Evolutionary conservation across 2,888 invertebrate species (phyloP), one percentile per base, ranked within the genome.

Genomic region (Pheosia tremula): DNA sequence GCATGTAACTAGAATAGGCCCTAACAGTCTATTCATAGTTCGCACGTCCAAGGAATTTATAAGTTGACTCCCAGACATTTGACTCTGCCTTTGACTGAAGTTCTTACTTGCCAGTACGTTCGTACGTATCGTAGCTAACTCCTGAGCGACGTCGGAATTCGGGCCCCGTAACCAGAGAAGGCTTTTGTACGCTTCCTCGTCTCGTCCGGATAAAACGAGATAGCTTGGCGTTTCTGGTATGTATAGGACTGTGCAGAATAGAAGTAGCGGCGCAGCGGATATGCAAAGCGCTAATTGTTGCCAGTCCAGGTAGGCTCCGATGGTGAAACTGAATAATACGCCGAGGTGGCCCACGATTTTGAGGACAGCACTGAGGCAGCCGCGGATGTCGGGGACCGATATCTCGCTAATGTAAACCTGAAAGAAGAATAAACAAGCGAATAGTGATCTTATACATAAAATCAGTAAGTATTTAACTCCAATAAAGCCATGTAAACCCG

Each of bases 391-490:
- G 3, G 97, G 97, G 37, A 97, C 96, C 39, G 98, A 96, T 80
- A 98, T 97, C 92, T 98, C 98, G 81, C 97, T 97, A 80, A 98
- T 96, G 94, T 98, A 98, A 36, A 98, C 97, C 96, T 94, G 95
- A 74, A 90, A 90, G 61, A 47, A 54, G 60, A 73, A 53, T 39
- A 45, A 57, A 36, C 8, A 36, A 36, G 11, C 11, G 13, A 11
- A 56, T 36, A 10, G 11, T 56, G n/a, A n/a, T 41, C 6, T 41
- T 41, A 41, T 41, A 41, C 8, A 7, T 41, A 41, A 41, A 41
- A 41, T 1, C 8, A 41, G 41, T 41, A 41, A 5, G 41, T 41
- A 41, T 41, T 5, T 8, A 41, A 24, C 24, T 24, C 24, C 24
- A 24, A 24, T 24, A 24, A 24, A 2, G 24, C 24, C 24, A 24